Base-by-base conservation (phyloP, 1,140 invertebrate genomes). In the Aphelinus atriplicis region DNA sequence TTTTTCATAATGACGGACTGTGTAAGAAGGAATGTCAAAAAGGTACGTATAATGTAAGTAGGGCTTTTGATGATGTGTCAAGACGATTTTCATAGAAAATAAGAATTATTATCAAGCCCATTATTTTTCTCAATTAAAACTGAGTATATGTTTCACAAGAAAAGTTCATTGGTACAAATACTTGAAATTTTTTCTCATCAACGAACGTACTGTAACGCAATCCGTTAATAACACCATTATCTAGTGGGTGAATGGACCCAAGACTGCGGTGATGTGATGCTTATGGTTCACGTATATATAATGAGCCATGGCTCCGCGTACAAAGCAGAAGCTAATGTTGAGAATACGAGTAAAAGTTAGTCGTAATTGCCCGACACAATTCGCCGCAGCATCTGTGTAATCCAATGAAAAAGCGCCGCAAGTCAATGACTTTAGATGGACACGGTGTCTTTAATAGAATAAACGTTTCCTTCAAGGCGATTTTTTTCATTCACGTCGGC, bases 141-240 rank as follows among this genome's bases (percentile, higher is more conserved):
- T 26, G 26, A 26, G 26, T 26, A 26, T 26, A 26, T 26, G 26
- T 26, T 26, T 26, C 26, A 26, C 26, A 26, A 26, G 26, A 26
- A 26, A 26, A 26, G 26, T 26, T 26, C 26, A 26, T 26, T 26
- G 26, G 26, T 26, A 26, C 26, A 26, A 26, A 26, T 26, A 26
- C 26, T 26, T 26, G 26, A 26, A 26, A 26, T 26, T 26, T 26
- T 26, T 26, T 26, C 26, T 26, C 26, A 26, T 26, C 26, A 26
- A 26, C 26, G 26, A 26, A 26, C 26, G 26, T 26, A 26, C 26
- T 26, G 46, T 48, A 26, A 3, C 67, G 67, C 57, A 61, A 61
- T 70, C 56, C 9, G 67, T 70, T 70, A 70, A 62, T 61, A 57
- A 70, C 68, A 70, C 57, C 58, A n/a, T 70, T 70, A 58, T 48